Base-by-base conservation (phyloP, 92 coral and sea anemone species). In the Nematostella vectensis region DNA sequence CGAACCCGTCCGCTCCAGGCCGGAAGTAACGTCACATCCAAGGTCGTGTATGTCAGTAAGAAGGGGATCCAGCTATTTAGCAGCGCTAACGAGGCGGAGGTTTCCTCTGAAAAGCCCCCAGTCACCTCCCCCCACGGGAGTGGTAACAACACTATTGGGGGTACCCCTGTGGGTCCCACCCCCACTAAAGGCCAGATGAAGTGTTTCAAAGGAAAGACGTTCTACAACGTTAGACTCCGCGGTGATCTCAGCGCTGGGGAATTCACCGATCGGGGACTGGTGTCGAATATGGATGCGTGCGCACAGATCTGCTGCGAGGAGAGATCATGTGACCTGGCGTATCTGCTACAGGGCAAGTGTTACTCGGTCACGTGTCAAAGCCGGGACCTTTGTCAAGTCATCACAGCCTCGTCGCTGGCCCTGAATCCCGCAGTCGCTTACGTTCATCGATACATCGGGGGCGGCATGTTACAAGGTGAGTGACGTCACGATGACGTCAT, bases 301-400 rank as follows among this genome's bases (percentile, higher is more conserved):
- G 49, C 80, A 11, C 60, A 55, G 11, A 73, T 81, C 29, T 91
- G 98, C 50, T 91, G 98, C 54, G 68, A 58, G 29, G 81, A 78
- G 48, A 65, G 40, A 51, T 76, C 87, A 72, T 91, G 98, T 61
- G 95, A 91, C 56, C 70, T 91, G 37, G 89, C 98, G 6, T 91
- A 87, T 49, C 67, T 70, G 57, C 77, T 87, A 27, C 82, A 70
- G 19, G 78, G 74, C 68, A 75, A 55, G 45, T 91, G 98, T 19
- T 91, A 77, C 55, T 62, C 93, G 11, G 98, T 91, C 3, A 57
- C 57, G 20, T 91, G 98, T 60, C 74, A 69, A 58, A 81, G 77
- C 39, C 61, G 48, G 21, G 79, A 71, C 47, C 59, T 77, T 15
- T 91, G 98, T 54, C 77, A 65, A 42, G 74, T 72, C 15, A 72